phyloP scores from a whole-genome alignment of 2,797 vertebrate species.

The Heterohyrax brucei region DNA sequence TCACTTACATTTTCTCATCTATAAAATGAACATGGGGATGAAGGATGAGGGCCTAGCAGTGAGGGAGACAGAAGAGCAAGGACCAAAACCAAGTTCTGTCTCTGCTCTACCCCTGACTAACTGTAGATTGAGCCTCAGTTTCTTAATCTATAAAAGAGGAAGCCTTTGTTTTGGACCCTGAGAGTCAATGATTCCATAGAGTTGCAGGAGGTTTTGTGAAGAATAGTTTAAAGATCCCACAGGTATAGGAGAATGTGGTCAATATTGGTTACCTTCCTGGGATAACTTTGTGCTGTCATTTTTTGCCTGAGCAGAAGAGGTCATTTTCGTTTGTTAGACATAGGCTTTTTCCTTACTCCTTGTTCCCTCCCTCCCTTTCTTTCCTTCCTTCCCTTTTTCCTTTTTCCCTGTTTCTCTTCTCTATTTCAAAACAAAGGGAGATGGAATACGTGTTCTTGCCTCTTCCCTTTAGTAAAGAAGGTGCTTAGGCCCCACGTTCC shows the following conservation, averaged over 20 bases:
- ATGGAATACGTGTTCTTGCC: not conserved
- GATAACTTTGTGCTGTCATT: not conserved
- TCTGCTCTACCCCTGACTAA: not conserved
- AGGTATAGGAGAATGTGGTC: not conserved
- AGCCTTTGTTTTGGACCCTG: not conserved
- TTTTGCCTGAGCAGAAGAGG: not conserved
- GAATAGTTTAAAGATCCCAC: not conserved
- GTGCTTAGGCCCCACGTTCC: not conserved
- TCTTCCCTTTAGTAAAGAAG: not conserved
- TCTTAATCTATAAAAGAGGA: not conserved
- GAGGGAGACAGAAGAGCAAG: not conserved
- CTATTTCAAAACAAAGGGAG: not conserved
- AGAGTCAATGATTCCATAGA: not conserved
- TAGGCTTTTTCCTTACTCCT: not conserved
- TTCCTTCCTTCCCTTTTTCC: accelerated
- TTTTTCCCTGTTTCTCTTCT: not conserved
- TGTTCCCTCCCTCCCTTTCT: not conserved
- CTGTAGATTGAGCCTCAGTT: accelerated
- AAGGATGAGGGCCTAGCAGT: not conserved
- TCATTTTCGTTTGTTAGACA: not conserved
- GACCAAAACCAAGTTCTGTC: not conserved
- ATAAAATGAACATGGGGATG: not conserved
- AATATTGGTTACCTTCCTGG: not conserved
- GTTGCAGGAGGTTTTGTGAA: not conserved
- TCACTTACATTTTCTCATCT: not conserved